Base-by-base conservation (phyloP, 2,888 invertebrate genomes). In the Cataglyphis albicans region DNA sequence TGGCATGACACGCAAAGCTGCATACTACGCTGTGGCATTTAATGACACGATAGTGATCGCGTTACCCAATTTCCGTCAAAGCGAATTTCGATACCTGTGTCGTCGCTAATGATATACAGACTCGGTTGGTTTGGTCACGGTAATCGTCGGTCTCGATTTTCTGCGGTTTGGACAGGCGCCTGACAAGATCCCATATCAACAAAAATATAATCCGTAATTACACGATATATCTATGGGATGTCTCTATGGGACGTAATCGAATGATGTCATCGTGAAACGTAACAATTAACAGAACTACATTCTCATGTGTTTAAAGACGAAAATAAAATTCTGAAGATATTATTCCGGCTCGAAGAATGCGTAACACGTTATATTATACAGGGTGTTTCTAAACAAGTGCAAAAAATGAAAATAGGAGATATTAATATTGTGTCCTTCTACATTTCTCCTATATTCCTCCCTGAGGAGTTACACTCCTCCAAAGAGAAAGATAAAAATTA, bases 61-160 rank as follows among this genome's bases (percentile, higher is more conserved):
- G 87, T 90, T 90, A 88, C 78, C 85, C 84, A 90, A 89, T 89
- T 89, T 86, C 83, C 81, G 82, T 61, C 73, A 83, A 88, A 89
- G 88, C 82, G 78, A 89, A 89, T 89, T 87, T 87, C 83, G 57
- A 73, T 72, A 61, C 52, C 76, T 32, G 63, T 32, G 32, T 63
- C 18, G 76, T 64, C 81, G 57, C 72, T 84, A 85, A 85, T 88
- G 87, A 88, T 81, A 84, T 81, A 84, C 74, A 32, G 63, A 18
- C 12, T 6, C n/a, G 18, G 32, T 55, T 32, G 52, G n/a, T 44
- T 29, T 61, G 73, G 80, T 84, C 83, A 61, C 57, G 87, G 73
- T 84, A 87, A 89, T 84, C 82, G 29, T 81, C 67, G 68, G 84
- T 48, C 21, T 74, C 82, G 83, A 89, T 87, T 88, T 88, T 87